These are phyloP conservation scores for Operophtera brumata DNA, from an alignment of 2,888 invertebrate genomes.

Conservation along the genomic window DNA sequence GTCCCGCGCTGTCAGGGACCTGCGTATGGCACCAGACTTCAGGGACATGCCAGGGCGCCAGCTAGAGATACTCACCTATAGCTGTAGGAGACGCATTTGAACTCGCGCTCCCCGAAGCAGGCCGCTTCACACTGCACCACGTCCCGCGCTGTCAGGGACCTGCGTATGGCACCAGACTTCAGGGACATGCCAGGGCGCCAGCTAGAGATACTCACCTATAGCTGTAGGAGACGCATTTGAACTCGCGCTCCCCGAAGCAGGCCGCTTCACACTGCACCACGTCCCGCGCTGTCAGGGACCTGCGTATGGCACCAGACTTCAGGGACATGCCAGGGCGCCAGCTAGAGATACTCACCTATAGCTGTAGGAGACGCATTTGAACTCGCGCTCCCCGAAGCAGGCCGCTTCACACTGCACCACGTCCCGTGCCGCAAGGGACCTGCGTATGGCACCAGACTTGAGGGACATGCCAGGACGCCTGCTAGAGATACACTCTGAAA, in stretches of 20 bases:
- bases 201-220: conserved; percentile 89
- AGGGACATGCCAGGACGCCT: conserved; percentile 88
- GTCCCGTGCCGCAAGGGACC: conserved; percentile 83
- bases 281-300: conserved; percentile 83
- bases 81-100: conserved; percentile 88
- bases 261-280: conserved; percentile 89
- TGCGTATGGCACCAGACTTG: conserved; percentile 83
- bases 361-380: conserved; percentile 86
- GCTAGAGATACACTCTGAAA: conserved; percentile 87
- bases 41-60: conserved; percentile 88
- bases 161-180: conserved; percentile 83
- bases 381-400: conserved; percentile 86
- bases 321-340: conserved; percentile 88
- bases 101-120: conserved; percentile 86
- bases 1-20: conserved; percentile 83
- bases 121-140: conserved; percentile 89
- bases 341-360: conserved; percentile 87
- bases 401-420: conserved; percentile 89
- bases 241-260: conserved; percentile 86
- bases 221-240: conserved; percentile 88
- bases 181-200: conserved; percentile 88
- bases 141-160: conserved; percentile 83
- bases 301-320: conserved; percentile 83
- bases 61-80: conserved; percentile 89
- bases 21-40: conserved; percentile 83